Evolutionary conservation across 2,113 vertebrate genomes (phyloP).

Genomic region (Ariopsis seemanni): DNA sequence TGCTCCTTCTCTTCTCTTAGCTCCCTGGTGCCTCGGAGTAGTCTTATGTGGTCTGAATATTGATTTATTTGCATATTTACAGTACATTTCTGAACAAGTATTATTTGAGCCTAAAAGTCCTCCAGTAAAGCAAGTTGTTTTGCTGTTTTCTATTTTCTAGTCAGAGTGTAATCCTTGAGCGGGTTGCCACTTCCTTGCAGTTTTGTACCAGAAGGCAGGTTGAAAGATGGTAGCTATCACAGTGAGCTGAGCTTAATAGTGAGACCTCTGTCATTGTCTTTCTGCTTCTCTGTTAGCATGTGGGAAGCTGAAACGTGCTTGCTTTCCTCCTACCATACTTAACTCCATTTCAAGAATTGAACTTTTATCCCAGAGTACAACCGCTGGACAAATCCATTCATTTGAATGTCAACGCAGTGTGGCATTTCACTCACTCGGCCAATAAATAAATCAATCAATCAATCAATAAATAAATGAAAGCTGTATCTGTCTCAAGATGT

Average conservation of each 20-base stretch:
- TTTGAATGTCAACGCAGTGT: constrained; percentile 1
- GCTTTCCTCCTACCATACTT: not conserved
- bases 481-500: not conserved
- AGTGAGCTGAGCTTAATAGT: not conserved
- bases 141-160: not conserved
- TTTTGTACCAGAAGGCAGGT: not conserved
- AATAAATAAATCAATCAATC: not conserved
- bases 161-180: not conserved
- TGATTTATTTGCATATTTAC: not conserved
- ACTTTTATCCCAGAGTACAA: not conserved
- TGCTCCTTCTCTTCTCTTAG: not conserved
- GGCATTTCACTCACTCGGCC: not conserved
- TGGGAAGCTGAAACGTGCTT: not conserved
- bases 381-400: constrained; percentile 17
- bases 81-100: not conserved
- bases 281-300: not conserved
- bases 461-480: too few species aligned
- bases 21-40: not conserved
- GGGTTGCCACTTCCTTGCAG: not conserved
- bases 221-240: constrained; percentile 9
- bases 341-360: not conserved
- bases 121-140: not conserved
- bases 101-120: not conserved
- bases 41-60: not conserved
- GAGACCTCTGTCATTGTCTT: constrained; percentile 1